A percentile compares a stretch with the other conserved stretches of the same genome.
These are phyloP conservation scores for Aspidiotus rigidus DNA, from an alignment of 2,888 invertebrate genomes.

Conservation along the genomic window DNA sequence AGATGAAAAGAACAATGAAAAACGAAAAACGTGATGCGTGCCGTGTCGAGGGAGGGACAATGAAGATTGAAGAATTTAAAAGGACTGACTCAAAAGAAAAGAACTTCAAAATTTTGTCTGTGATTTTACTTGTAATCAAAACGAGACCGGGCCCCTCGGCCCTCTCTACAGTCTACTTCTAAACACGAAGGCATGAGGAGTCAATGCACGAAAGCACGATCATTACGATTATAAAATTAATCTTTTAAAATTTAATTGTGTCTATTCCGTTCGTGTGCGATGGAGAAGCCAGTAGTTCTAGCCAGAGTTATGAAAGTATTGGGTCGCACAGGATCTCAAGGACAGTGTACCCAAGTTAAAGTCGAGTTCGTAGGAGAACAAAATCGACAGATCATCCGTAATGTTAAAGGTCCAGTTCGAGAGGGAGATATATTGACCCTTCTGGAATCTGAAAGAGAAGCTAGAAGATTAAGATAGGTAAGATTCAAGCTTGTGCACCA, in stretches of 20 bases:
- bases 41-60: background rate
- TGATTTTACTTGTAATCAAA: background rate
- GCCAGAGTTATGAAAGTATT: conserved; percentile 93
- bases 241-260: too few species aligned
- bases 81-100: background rate
- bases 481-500: too few species aligned
- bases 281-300: conserved; percentile 65
- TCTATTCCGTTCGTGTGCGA: background rate
- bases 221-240: too few species aligned
- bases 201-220: too few species aligned
- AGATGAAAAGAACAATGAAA: background rate
- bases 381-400: conserved; percentile 95
- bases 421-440: conserved; percentile 98
- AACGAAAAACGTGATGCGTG: background rate
- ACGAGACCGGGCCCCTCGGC: background rate
- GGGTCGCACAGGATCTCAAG: conserved; percentile 97
- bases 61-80: background rate
- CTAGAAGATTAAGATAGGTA: conserved; percentile 79
- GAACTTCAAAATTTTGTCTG: background rate
- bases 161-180: too few species aligned
- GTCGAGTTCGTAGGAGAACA: conserved; percentile 96
- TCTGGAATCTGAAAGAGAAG: conserved; percentile 98
- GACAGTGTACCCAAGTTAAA: conserved; percentile 99
- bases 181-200: too few species aligned
- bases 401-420: conserved; percentile 97